Percentiles rank a stretch among this genome's conserved stretches.
Conservation (phyloP, 2,797 vertebrate genomes). For the Sebastolobus altivelis region DNA sequence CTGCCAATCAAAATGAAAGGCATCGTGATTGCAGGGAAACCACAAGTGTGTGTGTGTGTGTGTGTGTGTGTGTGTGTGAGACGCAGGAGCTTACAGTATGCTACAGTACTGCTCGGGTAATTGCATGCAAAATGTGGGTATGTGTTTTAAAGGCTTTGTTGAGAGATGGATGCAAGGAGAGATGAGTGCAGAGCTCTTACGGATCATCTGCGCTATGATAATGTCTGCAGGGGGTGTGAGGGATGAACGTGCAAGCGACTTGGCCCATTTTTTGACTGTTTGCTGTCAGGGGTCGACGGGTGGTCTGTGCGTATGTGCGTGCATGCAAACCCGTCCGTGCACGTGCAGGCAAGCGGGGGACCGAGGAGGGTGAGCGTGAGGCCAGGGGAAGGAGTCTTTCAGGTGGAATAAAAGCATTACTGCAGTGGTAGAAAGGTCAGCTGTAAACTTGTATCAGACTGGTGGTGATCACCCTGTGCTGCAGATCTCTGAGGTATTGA, state of each 20-base stretch:
- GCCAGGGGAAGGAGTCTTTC: constrained; percentile 75
- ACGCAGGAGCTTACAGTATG: constrained; percentile 7
- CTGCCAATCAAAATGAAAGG: constrained; percentile 82
- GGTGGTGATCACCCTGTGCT: constrained; percentile 84
- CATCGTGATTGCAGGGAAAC: constrained; percentile 64
- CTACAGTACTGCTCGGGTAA: constrained; percentile 10
- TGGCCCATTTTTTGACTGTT: constrained; percentile 61
- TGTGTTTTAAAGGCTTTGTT: constrained; percentile 25
- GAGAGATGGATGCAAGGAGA: constrained; percentile 22
- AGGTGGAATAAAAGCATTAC: constrained; percentile 85
- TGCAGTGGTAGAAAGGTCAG: constrained; percentile 87
- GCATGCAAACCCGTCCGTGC: not conserved
- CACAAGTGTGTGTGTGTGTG: constrained; percentile 21
- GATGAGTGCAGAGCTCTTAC: constrained; percentile 36
- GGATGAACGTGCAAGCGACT: constrained; percentile 45
- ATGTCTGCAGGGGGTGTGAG: constrained; percentile 42
- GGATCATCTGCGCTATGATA: constrained; percentile 42
- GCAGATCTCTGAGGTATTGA: constrained; percentile 88
- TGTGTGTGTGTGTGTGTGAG: not conserved
- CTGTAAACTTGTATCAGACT: constrained; percentile 86
- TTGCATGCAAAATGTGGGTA: constrained; percentile 28
- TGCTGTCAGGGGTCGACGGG: constrained; percentile 53
- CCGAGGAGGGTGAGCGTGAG: constrained; percentile 62
- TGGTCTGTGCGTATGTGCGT: constrained; percentile 11
- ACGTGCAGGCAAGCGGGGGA: constrained; percentile 10